Evolutionary conservation across 1,140 invertebrate species (phyloP).

Genomic region (Nasonia vitripennis): DNA sequence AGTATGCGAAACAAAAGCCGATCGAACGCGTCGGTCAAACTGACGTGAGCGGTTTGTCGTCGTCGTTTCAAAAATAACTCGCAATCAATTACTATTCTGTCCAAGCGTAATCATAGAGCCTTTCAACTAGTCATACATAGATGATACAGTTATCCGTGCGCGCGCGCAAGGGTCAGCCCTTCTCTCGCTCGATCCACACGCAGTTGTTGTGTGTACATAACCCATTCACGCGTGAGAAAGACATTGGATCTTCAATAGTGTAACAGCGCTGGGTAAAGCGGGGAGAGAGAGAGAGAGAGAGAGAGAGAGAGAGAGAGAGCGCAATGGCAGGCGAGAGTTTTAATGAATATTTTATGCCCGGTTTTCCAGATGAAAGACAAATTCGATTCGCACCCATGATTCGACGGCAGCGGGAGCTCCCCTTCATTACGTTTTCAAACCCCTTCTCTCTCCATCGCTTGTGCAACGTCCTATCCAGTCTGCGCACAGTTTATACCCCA

Average conservation of each 20-base stretch:
- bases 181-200: neutral
- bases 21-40: too few relatives aligned
- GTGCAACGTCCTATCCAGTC: neutral
- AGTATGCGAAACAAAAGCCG: too few relatives aligned
- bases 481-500: slow-evolving; percentile 38
- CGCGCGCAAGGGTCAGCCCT: neutral
- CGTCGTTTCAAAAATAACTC: neutral
- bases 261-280: neutral
- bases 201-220: slow-evolving; percentile 2
- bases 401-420: neutral
- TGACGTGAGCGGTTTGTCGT: neutral
- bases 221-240: slow-evolving; percentile 9
- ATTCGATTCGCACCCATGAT: slow-evolving; percentile 50
- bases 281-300: neutral
- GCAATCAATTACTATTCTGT: neutral
- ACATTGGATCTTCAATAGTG: slow-evolving; percentile 5
- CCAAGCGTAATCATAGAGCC: neutral
- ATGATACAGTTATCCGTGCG: neutral
- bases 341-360: slow-evolving; percentile 53
- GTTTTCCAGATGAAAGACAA: slow-evolving; percentile 53
- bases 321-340: slow-evolving; percentile 34
- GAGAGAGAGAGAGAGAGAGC: too few relatives aligned
- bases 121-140: slow-evolving; percentile 1
- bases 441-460: slow-evolving; percentile 25
- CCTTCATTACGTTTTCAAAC: slow-evolving; percentile 46